Percentiles rank a stretch among this genome's conserved stretches.
phyloP scores from a whole-genome alignment of 2,113 vertebrate species.

The Platichthys stellatus region DNA sequence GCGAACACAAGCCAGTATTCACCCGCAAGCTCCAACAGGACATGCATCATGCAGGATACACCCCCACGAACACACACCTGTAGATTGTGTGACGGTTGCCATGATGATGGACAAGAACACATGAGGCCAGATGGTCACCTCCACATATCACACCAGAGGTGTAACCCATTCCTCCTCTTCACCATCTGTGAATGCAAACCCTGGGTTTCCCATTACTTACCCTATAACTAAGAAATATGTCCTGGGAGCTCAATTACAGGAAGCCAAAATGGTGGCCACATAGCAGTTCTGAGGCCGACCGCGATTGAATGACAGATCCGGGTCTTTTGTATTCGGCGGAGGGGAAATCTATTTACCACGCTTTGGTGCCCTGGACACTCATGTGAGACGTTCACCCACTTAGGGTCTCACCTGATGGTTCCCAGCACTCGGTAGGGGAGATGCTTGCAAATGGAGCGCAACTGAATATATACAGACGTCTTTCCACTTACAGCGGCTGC shows the following conservation, averaged over 20 bases:
- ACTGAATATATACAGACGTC: slow-evolving; percentile 18
- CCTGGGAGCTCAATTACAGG: slow-evolving; percentile 38
- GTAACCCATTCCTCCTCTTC: slow-evolving; percentile 62
- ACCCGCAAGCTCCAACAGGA: slow-evolving; percentile 1
- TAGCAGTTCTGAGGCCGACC: background rate
- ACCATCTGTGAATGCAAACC: slow-evolving; percentile 63
- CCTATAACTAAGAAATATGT: slow-evolving; percentile 44
- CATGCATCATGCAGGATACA: slow-evolving; percentile 9
- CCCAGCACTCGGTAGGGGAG: background rate
- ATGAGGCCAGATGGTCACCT: slow-evolving; percentile 56
- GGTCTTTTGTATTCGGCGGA: slow-evolving; percentile 13
- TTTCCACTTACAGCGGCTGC: slow-evolving; percentile 27
- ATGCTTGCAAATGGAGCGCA: slow-evolving; percentile 16
- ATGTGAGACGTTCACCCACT: slow-evolving; percentile 22
- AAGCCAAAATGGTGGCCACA: slow-evolving; percentile 29
- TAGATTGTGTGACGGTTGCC: slow-evolving; percentile 53
- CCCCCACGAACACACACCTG: slow-evolving; percentile 48
- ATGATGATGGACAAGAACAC: slow-evolving; percentile 66
- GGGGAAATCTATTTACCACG: slow-evolving; percentile 8
- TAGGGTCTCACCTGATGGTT: slow-evolving; percentile 23
- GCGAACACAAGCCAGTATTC: background rate
- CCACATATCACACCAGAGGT: background rate
- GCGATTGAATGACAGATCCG: background rate
- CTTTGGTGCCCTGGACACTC: slow-evolving; percentile 17
- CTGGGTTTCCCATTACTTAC: slow-evolving; percentile 66